Conservation (phyloP, 2,113 vertebrate genomes). For the Phalacrocorax brasilianus region DNA sequence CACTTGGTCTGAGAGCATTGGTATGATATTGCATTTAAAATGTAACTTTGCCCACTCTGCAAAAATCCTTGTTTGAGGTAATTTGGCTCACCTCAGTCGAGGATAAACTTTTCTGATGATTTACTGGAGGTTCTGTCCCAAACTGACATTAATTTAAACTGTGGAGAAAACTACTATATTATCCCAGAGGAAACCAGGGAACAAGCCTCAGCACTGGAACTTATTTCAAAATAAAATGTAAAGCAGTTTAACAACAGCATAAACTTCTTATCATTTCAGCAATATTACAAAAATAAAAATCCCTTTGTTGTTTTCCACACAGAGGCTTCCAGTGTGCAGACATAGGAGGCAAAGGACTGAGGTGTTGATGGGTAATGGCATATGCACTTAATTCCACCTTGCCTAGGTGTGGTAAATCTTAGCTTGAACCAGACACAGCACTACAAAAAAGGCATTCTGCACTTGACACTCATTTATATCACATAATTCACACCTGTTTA, state of each 20-base stretch:
- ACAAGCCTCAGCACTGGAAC: background rate
- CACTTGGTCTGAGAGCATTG: background rate
- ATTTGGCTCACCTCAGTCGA: background rate
- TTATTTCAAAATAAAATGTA: constrained; percentile 4
- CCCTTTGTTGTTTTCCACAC: background rate
- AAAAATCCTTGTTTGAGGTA: background rate
- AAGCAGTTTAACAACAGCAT: background rate
- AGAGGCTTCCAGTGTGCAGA: background rate
- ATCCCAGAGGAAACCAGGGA: background rate
- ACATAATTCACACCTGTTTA: background rate
- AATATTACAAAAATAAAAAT: background rate
- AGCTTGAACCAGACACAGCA: background rate
- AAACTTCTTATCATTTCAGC: background rate
- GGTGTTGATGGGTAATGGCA: background rate
- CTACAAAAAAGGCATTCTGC: background rate
- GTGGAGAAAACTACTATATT: background rate
- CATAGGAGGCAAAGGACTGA: background rate
- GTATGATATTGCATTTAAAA: background rate
- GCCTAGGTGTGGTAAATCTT: background rate
- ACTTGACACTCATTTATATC: background rate
- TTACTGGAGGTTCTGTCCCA: background rate
- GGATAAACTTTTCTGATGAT: background rate
- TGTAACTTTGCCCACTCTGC: background rate
- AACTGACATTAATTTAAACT: background rate
- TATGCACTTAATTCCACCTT: background rate